Conservation (phyloP, 2,113 vertebrate species). For the Tragelaphus imberbis region DNA sequence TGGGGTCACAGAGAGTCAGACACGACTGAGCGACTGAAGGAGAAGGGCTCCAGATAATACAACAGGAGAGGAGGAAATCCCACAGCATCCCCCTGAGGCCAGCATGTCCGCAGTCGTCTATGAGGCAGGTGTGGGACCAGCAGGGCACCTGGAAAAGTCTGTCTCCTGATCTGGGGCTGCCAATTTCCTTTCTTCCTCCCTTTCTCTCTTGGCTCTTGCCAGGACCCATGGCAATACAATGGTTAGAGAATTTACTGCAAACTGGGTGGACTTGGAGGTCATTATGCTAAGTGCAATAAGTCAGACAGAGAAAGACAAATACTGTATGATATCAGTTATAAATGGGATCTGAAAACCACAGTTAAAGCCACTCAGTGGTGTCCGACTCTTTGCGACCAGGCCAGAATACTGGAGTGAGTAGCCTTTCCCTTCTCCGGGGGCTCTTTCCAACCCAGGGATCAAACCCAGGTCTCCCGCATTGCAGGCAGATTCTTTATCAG, state of each 20-base stretch:
- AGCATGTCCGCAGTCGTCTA: neutral
- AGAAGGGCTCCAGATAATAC: neutral
- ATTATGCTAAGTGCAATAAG: neutral
- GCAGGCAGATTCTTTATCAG: neutral
- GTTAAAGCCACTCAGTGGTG: neutral
- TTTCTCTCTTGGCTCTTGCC: neutral
- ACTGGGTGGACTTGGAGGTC: neutral
- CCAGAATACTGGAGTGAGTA: neutral
- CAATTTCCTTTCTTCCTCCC: neutral
- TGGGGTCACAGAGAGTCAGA: neutral
- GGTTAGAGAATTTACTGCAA: neutral
- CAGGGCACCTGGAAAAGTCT: neutral
- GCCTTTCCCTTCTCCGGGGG: neutral
- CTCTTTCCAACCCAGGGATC: neutral
- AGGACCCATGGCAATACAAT: neutral
- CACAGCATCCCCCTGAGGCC: fast-evolving
- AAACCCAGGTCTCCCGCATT: neutral
- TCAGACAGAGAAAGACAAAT: neutral
- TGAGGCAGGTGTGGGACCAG: neutral
- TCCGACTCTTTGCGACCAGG: neutral
- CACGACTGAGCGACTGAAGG: fast-evolving
- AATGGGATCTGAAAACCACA: neutral
- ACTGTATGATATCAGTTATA: neutral
- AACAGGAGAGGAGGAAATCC: neutral
- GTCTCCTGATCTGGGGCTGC: neutral